phyloP scores from a whole-genome alignment of 2,113 vertebrate genomes.

The Recurvirostra avosetta region DNA sequence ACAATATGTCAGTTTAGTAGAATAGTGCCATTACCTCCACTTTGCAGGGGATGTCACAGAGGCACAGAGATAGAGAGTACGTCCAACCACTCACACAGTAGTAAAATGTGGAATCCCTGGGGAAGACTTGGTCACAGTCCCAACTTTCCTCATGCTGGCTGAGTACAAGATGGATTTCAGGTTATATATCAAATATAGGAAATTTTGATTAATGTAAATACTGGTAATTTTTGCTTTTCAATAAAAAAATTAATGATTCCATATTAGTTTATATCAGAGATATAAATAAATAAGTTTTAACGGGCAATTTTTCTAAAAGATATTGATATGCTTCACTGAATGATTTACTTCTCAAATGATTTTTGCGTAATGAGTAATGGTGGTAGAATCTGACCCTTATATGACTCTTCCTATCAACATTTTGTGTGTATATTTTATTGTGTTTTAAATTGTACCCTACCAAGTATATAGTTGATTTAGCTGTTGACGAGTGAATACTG shows the following conservation, averaged over 20 bases:
- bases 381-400: background rate
- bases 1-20: background rate
- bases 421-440: background rate
- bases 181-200: background rate
- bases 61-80: background rate
- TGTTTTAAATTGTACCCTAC: background rate
- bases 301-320: background rate
- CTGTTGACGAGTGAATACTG: background rate
- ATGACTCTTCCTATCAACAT: background rate
- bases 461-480: background rate
- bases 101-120: background rate
- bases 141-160: background rate
- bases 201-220: background rate
- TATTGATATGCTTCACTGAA: background rate
- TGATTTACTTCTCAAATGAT: background rate
- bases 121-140: background rate
- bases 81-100: background rate
- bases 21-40: background rate
- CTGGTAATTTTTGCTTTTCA: background rate
- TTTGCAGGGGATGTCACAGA: background rate
- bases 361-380: background rate
- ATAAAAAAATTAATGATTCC: background rate
- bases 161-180: background rate
- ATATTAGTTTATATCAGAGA: background rate
- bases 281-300: background rate